Conservation (phyloP, 2,888 invertebrate genomes). For the Limenitis camilla region DNA sequence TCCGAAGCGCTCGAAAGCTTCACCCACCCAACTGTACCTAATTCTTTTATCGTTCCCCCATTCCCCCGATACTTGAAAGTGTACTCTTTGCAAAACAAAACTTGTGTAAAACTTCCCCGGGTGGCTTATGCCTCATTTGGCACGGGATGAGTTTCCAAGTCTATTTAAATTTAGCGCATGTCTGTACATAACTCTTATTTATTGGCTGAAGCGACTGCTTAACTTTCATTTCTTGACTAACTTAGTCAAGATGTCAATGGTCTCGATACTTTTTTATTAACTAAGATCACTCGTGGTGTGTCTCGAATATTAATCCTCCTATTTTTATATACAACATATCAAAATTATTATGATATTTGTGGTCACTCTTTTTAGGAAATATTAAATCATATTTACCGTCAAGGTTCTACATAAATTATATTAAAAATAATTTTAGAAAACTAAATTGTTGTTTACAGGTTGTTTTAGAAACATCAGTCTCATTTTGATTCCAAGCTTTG, state of each 20-base stretch:
- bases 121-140: slow-evolving; percentile 39
- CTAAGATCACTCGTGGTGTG: too few species aligned
- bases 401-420: too few species aligned
- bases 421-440: too few species aligned
- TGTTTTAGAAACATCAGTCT: too few species aligned
- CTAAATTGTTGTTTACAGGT: too few species aligned
- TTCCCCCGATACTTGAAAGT: slow-evolving; percentile 27
- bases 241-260: neutral
- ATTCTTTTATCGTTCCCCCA: slow-evolving; percentile 27
- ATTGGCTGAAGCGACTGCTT: slow-evolving; percentile 8
- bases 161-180: slow-evolving; percentile 38
- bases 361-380: too few species aligned
- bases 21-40: slow-evolving; percentile 20
- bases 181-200: slow-evolving; percentile 22
- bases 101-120: slow-evolving; percentile 33
- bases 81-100: slow-evolving; percentile 36
- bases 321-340: too few species aligned
- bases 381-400: too few species aligned
- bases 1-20: slow-evolving; percentile 3
- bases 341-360: too few species aligned
- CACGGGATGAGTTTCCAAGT: slow-evolving; percentile 36
- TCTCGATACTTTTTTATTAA: too few species aligned
- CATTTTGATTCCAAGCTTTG: too few species aligned
- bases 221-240: slow-evolving; percentile 1
- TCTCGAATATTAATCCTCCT: too few species aligned